Evolutionary conservation across 2,797 vertebrate species (phyloP), one percentile per base, ranked within the genome.

Genomic region (Euthynnus affinis): DNA sequence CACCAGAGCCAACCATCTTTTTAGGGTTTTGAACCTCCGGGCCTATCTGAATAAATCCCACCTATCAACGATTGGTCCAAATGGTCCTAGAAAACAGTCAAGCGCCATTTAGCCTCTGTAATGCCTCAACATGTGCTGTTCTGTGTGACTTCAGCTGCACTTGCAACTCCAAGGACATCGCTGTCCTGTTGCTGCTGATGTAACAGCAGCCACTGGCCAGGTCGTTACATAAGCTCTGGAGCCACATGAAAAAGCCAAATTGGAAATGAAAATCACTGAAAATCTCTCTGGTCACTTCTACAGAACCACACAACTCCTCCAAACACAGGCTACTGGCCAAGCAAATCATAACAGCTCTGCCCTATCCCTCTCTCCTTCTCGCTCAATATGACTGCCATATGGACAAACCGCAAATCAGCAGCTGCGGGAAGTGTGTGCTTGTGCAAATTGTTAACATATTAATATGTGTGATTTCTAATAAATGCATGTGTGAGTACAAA

Each of bases 141-240:
- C 64, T 52, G 77, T 77, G 77, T 85, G 81, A 91, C 84, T 88
- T 78, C 79, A 90, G 81, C 64, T 80, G 49, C 34, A 53, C 73
- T 84, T 32, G 63, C 59, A 68, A 71, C 84, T 87, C 85, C 60
- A 86, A 86, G 84, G 88, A 89, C 83, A 78, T 71, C 0, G 57
- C 70, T 81, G 85, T 89, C 82, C 80, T 86, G 85, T 59, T 78
- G 68, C 42, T 84, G 87, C 87, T 91, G 90, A 93, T 83, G 83
- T 89, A 89, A 89, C 84, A 87, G 80, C 82, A 74, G 76, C 75
- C 64, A 46, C 71, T 74, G 77, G 83, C 85, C 90, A 89, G 82
- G 80, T 63, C 76, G 78, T 93, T 93, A 83, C 82, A 88, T 92
- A 91, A 94, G 72, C 76, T 80, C 76, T 92, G 91, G 80, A 91